Conservation (phyloP, 2,888 invertebrate genomes). For the Entomobrya proxima region DNA sequence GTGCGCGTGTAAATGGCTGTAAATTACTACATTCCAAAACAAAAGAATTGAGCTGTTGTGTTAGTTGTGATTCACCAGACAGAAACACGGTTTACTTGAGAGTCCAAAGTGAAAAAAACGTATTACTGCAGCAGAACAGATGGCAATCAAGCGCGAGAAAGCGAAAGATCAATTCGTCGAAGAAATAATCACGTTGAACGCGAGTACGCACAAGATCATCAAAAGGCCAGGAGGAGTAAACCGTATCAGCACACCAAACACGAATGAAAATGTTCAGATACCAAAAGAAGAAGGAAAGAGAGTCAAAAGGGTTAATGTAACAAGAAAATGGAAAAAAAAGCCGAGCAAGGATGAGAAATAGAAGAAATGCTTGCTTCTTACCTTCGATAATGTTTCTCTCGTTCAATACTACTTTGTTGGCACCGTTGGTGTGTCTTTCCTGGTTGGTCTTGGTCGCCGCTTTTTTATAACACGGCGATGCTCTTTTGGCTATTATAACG, state of each 20-base stretch:
- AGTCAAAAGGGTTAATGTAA: conserved; percentile 60
- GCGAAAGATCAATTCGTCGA: neutral
- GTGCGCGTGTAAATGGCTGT: too few relatives aligned
- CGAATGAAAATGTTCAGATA: neutral
- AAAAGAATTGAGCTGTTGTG: too few relatives aligned
- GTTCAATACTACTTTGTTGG: neutral
- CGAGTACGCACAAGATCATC: neutral
- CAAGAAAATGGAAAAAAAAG: conserved; percentile 47
- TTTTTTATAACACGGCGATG: neutral
- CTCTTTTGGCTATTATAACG: neutral
- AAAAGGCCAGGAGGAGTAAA: neutral
- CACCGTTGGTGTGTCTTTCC: neutral
- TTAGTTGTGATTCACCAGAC: neutral
- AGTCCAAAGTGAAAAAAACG: conserved; percentile 2
- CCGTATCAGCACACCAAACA: neutral
- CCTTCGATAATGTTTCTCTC: neutral
- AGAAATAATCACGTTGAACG: neutral
- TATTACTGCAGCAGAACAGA: neutral
- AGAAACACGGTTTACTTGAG: neutral
- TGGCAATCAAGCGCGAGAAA: neutral
- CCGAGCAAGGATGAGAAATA: conserved; percentile 39
- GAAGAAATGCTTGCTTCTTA: neutral
- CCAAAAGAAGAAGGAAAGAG: neutral
- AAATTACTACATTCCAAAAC: too few relatives aligned
- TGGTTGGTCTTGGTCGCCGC: neutral